A percentile compares a stretch with the other conserved stretches of the same genome.
phyloP scores from a whole-genome alignment of 2,888 invertebrate species.

The Apomyelois bistriatella region DNA sequence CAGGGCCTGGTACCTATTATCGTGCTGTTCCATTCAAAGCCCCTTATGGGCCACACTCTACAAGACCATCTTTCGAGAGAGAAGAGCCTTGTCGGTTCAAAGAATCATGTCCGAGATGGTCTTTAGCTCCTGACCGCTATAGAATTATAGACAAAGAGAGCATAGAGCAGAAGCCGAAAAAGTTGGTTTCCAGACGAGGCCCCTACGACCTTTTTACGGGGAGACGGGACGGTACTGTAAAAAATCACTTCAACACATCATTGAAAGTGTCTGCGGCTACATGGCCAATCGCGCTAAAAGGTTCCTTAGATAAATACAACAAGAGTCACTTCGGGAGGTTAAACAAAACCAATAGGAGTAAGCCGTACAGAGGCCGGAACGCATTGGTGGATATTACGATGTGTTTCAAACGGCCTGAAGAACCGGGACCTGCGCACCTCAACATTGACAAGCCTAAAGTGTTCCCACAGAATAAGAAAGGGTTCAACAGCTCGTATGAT shows the following conservation, averaged over 20 bases:
- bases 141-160: conserved; percentile 50
- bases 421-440: conserved; percentile 77
- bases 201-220: conserved; percentile 75
- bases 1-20: conserved; percentile 64
- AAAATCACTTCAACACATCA: conserved; percentile 70
- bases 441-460: conserved; percentile 35
- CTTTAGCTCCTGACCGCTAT: conserved; percentile 62
- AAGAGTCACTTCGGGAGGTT: conserved; percentile 52
- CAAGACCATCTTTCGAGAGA: conserved; percentile 50
- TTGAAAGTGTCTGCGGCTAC: conserved; percentile 44
- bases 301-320: conserved; percentile 51
- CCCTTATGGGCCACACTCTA: conserved; percentile 56
- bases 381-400: conserved; percentile 71
- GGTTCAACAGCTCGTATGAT: conserved; percentile 63
- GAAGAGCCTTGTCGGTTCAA: conserved; percentile 61
- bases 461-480: conserved; percentile 42
- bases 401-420: conserved; percentile 63
- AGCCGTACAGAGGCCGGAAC: conserved; percentile 61
- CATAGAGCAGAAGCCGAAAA: conserved; percentile 57
- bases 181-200: conserved; percentile 55
- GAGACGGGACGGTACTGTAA: conserved; percentile 69
- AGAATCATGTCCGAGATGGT: conserved; percentile 47
- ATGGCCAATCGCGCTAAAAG: conserved; percentile 58
- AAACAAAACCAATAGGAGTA: conserved; percentile 56
- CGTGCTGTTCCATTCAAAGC: conserved; percentile 46